Base-by-base conservation (phyloP, 2,888 invertebrate species). In the Digitonthophagus gazella region DNA sequence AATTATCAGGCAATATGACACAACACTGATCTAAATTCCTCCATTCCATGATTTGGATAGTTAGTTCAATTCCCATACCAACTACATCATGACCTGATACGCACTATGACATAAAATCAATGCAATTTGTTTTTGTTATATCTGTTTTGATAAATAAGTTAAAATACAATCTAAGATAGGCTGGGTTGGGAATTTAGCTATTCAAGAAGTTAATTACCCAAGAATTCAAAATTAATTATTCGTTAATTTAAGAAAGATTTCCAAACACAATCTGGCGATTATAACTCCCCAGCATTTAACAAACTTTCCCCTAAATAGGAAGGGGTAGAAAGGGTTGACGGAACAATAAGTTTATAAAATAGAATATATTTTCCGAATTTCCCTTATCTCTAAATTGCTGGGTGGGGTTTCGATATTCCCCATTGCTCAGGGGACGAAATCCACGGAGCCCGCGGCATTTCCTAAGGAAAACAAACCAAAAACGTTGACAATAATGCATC, bases 401-500 rank as follows among this genome's bases (percentile, higher is more conserved):
- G 1, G 28, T 11, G 6, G 28, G 28, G 28, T 44, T 44, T 44
- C 28, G 28, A 44, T 44, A 44, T 44, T 44, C 28, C 8, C 11
- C 28, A 8, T 11, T 1, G 28, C 28, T 44, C 28, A 11, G 28
- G 28, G 28, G 28, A 44, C 28, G 3, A 44, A 44, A 6, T 11
- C 28, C 28, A 22, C 22, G 22, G 6, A 22, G 22, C 22, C 6
- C 22, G 22, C 28, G 28, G 28, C 28, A 5, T 44, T 44, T 44
- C 28, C 6, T 44, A 44, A 6, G 28, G 11, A 44, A 44, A 44
- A 44, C 28, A 44, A 44, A 44, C 28, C 28, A 19, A 20, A 61
- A 61, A 61, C 18, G 19, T 61, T 61, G 61, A 61, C 61, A 61
- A 61, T 61, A 61, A 61, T 19, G 61, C 61, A 61, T 61, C 61